A percentile compares a stretch with the other conserved stretches of the same genome.
These are phyloP conservation scores for Sycophila sp. DNA, from an alignment of 1,140 invertebrate genomes.

Conservation along the genomic window DNA sequence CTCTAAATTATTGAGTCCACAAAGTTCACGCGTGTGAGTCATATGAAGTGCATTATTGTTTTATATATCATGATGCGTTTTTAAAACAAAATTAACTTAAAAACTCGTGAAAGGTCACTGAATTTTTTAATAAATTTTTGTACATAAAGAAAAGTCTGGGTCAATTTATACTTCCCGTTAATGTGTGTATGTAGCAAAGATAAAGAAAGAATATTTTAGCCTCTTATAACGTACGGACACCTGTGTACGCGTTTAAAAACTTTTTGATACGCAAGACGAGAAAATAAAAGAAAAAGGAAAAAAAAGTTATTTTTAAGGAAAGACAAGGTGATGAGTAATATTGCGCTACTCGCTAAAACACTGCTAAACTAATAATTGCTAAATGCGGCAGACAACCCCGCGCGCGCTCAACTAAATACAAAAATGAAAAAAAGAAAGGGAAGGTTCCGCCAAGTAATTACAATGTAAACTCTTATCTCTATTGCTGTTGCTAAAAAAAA, in stretches of 20 bases:
- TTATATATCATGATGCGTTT: slow-evolving; percentile 7
- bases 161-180: slow-evolving; percentile 16
- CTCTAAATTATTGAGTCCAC: slow-evolving; percentile 1
- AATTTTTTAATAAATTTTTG: slow-evolving; percentile 35
- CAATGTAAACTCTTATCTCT: slow-evolving; percentile 20
- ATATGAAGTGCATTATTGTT: background rate
- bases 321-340: slow-evolving; percentile 5
- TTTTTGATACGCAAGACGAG: background rate
- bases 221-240: slow-evolving; percentile 31
- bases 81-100: slow-evolving; percentile 11
- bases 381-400: background rate
- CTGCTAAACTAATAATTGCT: slow-evolving; percentile 10
- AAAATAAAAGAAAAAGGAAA: background rate
- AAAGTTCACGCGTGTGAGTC: slow-evolving; percentile 7
- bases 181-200: slow-evolving; percentile 9
- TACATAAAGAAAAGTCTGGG: slow-evolving; percentile 24
- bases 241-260: background rate
- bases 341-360: slow-evolving; percentile 7
- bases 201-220: too few relatives aligned
- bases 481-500: slow-evolving; percentile 26
- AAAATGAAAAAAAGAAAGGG: slow-evolving; percentile 24
- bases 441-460: slow-evolving; percentile 7
- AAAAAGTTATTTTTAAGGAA: background rate
- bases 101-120: background rate
- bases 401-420: slow-evolving; percentile 5